Conservation (phyloP, 1,140 invertebrate genomes). For the Hylyphantes graminicola region DNA sequence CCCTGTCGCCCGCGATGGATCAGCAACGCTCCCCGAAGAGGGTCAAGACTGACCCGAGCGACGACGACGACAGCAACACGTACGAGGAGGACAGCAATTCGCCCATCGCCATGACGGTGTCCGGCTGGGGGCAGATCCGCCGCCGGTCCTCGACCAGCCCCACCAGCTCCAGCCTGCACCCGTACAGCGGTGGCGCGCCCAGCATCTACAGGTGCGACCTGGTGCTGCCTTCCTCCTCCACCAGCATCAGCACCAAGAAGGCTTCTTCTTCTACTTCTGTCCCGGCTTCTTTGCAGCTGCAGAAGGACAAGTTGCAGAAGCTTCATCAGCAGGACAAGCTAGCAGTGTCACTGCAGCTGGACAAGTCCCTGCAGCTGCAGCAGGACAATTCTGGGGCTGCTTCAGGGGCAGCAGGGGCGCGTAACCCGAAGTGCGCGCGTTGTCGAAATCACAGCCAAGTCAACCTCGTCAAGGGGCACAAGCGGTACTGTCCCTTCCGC, state of each 20-base stretch:
- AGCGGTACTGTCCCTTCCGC: conserved; percentile 70
- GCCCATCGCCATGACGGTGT: conserved; percentile 32
- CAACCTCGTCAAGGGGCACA: conserved; percentile 71
- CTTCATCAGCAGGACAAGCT: no score
- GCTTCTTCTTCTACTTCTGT: no score
- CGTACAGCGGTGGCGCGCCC: background rate
- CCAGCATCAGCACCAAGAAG: no score
- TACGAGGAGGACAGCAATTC: background rate
- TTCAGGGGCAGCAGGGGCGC: conserved; percentile 59
- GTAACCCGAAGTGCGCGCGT: conserved; percentile 70
- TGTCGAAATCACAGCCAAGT: conserved; percentile 61
- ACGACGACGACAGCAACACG: background rate
- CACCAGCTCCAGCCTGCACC: background rate
- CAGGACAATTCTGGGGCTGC: no score
- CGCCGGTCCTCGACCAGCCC: conserved; percentile 5
- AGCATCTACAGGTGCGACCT: no score
- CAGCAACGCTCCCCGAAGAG: background rate
- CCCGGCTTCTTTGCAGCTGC: no score
- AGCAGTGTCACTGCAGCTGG: no score
- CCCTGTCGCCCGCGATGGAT: conserved; percentile 29
- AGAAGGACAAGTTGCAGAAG: no score
- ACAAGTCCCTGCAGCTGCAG: no score
- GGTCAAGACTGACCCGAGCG: background rate
- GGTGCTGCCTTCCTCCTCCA: no score
- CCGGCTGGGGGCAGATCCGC: conserved; percentile 31